Conservation (phyloP, 2,888 invertebrate genomes). For the Eupithecia abbreviata region DNA sequence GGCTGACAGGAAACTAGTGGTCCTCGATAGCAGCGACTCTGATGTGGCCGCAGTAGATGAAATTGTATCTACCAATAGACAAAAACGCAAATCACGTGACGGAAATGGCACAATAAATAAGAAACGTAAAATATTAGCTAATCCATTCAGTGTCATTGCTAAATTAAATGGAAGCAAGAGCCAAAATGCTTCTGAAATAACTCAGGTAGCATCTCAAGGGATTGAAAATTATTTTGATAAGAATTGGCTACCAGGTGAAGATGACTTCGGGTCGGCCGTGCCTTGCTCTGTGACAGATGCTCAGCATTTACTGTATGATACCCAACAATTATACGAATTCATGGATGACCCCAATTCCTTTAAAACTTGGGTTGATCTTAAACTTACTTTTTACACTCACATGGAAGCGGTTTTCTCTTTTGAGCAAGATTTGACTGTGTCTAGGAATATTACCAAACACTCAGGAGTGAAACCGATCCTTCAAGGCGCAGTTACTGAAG, state of each 20-base stretch:
- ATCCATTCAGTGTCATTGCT: conserved; percentile 60
- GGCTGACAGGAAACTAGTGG: conserved; percentile 60
- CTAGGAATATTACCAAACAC: conserved; percentile 4
- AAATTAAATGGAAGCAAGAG: conserved; percentile 19
- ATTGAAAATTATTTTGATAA: conserved; percentile 52
- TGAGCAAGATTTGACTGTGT: conserved; percentile 22
- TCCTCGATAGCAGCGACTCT: conserved; percentile 66
- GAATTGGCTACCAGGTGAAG: conserved; percentile 63
- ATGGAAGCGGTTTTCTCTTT: conserved; percentile 46
- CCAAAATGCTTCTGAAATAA: not conserved
- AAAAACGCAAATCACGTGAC: conserved; percentile 25
- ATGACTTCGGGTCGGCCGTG: conserved; percentile 71
- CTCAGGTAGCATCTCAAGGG: conserved; percentile 29
- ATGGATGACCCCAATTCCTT: conserved; percentile 52
- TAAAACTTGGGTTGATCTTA: conserved; percentile 53
- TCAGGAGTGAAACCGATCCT: conserved; percentile 21
- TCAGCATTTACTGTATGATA: conserved; percentile 53
- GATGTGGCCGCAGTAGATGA: conserved; percentile 50
- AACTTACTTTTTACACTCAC: conserved; percentile 63
- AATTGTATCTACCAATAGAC: conserved; percentile 47
- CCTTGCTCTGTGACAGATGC: conserved; percentile 49
- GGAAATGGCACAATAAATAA: conserved; percentile 43
- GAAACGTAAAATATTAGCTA: conserved; percentile 54
- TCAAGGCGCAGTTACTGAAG: conserved; percentile 1
- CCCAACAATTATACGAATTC: conserved; percentile 63